These are phyloP conservation scores for Nesoenas mayeri DNA, from an alignment of 2,113 vertebrate species.

Conservation along the genomic window DNA sequence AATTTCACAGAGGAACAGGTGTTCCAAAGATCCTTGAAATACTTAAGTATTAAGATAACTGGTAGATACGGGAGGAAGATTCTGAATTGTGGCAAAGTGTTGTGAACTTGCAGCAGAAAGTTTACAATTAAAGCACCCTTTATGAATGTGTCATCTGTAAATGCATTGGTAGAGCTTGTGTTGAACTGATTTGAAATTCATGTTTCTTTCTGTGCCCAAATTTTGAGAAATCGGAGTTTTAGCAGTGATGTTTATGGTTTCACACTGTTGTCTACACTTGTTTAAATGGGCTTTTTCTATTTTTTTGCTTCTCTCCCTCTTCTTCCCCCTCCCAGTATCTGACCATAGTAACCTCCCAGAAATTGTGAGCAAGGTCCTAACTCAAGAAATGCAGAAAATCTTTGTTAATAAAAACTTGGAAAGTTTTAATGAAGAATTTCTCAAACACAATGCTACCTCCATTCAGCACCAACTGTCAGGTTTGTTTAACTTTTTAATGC, in stretches of 20 bases:
- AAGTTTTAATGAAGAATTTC: constrained; percentile 82
- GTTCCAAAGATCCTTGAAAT: background rate
- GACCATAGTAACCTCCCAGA: constrained; percentile 81
- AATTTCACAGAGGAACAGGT: background rate
- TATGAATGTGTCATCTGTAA: background rate
- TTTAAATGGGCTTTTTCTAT: background rate
- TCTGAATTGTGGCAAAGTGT: background rate
- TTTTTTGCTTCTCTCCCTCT: background rate
- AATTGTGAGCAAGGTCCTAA: constrained; percentile 78
- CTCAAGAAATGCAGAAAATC: constrained; percentile 81
- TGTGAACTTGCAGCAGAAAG: background rate
- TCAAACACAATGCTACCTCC: constrained; percentile 78
- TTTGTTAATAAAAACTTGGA: constrained; percentile 78
- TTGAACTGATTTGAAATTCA: background rate
- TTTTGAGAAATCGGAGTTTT: background rate
- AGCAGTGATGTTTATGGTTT: background rate
- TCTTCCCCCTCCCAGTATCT: constrained; percentile 68
- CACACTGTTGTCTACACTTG: background rate
- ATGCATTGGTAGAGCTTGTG: background rate
- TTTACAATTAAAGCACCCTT: background rate
- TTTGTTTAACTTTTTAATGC: constrained; percentile 21
- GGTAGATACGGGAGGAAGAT: background rate
- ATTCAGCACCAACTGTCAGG: constrained; percentile 81
- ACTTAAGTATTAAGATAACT: background rate
- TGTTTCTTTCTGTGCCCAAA: background rate